Evolutionary conservation across 2,797 vertebrate species (phyloP).

Genomic region (Poecile montanus): DNA sequence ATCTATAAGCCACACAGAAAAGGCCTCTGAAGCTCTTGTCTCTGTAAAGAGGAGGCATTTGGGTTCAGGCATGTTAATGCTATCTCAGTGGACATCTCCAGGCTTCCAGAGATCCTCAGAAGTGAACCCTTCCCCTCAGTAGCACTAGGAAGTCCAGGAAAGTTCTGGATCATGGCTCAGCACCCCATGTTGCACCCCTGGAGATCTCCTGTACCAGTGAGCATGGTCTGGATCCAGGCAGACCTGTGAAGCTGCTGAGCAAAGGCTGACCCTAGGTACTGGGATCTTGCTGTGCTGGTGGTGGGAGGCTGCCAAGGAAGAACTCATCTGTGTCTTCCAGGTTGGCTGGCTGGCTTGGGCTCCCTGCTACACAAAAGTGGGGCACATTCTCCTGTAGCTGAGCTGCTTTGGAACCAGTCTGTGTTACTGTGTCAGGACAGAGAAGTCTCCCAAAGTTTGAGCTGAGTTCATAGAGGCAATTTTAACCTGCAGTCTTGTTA

Average conservation of each 20-base stretch:
- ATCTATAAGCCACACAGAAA: background rate
- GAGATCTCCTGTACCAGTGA: background rate
- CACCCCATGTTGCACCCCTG: background rate
- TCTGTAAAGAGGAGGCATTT: background rate
- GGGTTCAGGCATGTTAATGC: background rate
- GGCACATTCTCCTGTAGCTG: background rate
- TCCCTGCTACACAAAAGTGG: background rate
- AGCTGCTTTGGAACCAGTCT: background rate
- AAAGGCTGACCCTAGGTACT: rapidly evolving
- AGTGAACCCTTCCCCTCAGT: background rate
- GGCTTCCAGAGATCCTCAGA: background rate
- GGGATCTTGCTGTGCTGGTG: rapidly evolving
- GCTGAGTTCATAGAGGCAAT: background rate
- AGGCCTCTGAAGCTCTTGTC: background rate
- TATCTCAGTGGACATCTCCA: background rate
- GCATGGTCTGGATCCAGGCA: background rate
- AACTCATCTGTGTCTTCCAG: background rate
- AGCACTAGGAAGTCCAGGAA: background rate
- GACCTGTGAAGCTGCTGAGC: background rate
- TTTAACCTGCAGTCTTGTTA: background rate
- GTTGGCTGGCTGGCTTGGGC: background rate
- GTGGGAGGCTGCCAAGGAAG: background rate
- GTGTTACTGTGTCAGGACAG: background rate
- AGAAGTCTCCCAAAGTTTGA: background rate
- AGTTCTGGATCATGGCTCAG: background rate